Conservation (phyloP, 2,888 invertebrate species). For the Alentia gelatinosa region DNA sequence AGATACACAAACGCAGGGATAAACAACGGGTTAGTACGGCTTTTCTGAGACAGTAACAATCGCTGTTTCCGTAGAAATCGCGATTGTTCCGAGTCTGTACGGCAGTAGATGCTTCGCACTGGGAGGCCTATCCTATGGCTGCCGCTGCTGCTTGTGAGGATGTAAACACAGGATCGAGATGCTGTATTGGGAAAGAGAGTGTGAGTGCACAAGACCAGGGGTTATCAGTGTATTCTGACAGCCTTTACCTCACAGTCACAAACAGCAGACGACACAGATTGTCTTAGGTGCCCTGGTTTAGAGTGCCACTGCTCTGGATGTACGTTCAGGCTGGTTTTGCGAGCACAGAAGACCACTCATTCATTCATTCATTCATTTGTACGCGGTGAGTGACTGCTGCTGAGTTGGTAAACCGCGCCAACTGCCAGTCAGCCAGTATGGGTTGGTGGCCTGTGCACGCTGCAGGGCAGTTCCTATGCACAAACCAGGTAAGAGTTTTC, state of each 20-base stretch:
- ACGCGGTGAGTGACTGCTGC: not conserved
- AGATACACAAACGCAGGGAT: not conserved
- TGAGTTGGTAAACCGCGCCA: not conserved
- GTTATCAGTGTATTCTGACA: no score
- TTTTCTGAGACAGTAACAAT: not conserved
- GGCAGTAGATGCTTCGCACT: not conserved
- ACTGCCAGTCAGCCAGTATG: not conserved
- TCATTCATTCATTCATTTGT: not conserved
- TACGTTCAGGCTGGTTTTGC: not conserved
- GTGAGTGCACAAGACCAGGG: not conserved
- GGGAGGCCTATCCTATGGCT: not conserved
- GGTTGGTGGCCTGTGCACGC: not conserved
- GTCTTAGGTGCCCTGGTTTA: not conserved
- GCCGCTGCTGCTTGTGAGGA: not conserved
- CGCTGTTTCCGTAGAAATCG: constrained; percentile 13
- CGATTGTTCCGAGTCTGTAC: not conserved
- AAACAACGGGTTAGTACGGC: constrained; percentile 18
- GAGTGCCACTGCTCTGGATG: not conserved
- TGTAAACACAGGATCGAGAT: not conserved
- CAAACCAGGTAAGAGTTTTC: not conserved
- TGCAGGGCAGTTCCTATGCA: not conserved
- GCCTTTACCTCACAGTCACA: no score
- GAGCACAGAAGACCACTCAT: not conserved
- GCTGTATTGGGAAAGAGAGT: no score
- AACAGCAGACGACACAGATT: no score